Conservation (phyloP, 2,888 invertebrate species). For the Caenorhabditis sinica region DNA sequence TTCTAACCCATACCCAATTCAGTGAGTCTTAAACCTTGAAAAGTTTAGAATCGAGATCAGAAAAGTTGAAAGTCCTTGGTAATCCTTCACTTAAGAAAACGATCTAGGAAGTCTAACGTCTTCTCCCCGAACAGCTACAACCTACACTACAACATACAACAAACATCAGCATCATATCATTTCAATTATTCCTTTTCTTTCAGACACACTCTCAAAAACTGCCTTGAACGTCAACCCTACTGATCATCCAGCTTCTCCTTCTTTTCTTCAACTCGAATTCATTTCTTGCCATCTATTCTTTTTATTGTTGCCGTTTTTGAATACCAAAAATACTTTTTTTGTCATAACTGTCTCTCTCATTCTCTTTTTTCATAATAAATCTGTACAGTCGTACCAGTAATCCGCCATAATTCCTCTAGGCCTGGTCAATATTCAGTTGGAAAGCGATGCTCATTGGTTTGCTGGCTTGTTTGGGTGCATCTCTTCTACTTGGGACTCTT, state of each 20-base stretch:
- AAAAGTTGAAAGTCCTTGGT: background rate
- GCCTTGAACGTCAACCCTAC: conserved; percentile 80
- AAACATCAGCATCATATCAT: conserved; percentile 27
- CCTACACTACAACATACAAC: conserved; percentile 40
- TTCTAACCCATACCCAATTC: conserved; percentile 83
- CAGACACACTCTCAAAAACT: conserved; percentile 80
- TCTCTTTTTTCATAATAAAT: conserved; percentile 23
- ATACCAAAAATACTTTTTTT: conserved; percentile 13
- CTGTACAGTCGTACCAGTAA: conserved; percentile 33
- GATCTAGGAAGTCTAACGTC: background rate
- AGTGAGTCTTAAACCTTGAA: conserved; percentile 71
- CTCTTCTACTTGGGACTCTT: conserved; percentile 44
- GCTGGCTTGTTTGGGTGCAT: conserved; percentile 41
- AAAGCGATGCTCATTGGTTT: conserved; percentile 45
- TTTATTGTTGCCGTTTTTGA: conserved; percentile 21
- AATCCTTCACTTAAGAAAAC: background rate
- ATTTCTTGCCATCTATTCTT: conserved; percentile 36
- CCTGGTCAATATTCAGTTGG: background rate
- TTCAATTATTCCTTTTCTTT: conserved; percentile 55
- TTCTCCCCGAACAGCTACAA: conserved; percentile 14
- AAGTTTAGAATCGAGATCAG: background rate
- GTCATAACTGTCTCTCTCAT: conserved; percentile 1
- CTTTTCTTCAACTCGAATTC: background rate
- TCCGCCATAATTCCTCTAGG: conserved; percentile 13
- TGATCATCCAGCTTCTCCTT: conserved; percentile 45